Evolutionary conservation across 2,113 vertebrate genomes (phyloP).

Genomic region (Isurus oxyrinchus): DNA sequence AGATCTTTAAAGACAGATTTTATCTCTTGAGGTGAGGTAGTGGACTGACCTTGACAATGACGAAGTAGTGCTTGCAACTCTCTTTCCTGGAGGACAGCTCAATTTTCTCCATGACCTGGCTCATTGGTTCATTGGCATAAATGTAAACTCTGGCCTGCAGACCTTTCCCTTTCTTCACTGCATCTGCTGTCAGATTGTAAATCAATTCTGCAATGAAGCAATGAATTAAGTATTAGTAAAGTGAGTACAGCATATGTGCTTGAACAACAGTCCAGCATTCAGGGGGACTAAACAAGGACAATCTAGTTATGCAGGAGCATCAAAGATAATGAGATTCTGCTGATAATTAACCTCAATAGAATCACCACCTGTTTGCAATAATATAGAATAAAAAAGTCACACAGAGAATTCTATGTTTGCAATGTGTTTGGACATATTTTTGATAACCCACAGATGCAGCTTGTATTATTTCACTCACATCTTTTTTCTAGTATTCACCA

Average conservation of each 20-base stretch:
- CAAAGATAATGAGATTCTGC: not conserved
- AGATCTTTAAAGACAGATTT: not conserved
- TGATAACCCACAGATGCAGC: too few relatives aligned
- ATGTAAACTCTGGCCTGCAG: conserved; percentile 73
- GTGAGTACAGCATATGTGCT: not conserved
- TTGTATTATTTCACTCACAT: too few relatives aligned
- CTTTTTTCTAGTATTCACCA: too few relatives aligned
- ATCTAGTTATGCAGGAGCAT: not conserved
- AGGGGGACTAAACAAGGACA: not conserved
- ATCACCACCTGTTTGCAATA: not conserved
- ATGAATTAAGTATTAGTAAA: not conserved
- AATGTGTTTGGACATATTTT: not conserved
- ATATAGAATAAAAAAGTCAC: not conserved
- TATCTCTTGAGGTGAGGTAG: not conserved
- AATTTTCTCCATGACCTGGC: conserved; percentile 67
- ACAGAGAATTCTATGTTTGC: not conserved
- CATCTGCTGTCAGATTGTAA: conserved; percentile 85
- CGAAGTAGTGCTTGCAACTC: conserved; percentile 71
- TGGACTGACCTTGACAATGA: conserved; percentile 80
- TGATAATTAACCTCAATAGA: not conserved
- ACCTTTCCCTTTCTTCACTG: conserved; percentile 75
- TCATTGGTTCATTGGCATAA: conserved; percentile 69
- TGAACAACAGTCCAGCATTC: not conserved
- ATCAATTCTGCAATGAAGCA: conserved; percentile 64
- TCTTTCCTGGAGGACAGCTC: conserved; percentile 65